Evolutionary conservation across 2,888 invertebrate genomes (phyloP), one percentile per base, ranked within the genome.

Genomic region (Leptopilina myrica): DNA sequence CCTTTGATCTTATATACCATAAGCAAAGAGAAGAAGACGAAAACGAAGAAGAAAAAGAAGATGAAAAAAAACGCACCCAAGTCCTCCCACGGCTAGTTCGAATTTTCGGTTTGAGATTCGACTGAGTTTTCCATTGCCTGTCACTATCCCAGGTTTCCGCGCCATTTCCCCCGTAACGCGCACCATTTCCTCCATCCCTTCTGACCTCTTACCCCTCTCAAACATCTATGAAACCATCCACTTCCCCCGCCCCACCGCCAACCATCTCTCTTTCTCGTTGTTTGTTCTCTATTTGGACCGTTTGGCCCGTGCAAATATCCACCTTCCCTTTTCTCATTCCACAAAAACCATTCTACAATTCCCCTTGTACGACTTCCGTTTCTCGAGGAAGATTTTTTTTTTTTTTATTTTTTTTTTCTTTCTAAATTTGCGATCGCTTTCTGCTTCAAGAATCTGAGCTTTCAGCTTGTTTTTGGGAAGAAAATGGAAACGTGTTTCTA

Each of bases 111-210:
- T 87, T 85, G 85, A 82, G 86, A 86, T 85, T 85, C 86, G 84
- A 83, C 84, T 66, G 73, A 53, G 49, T 49, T 49, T 76, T 85
- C 86, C 90, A 90, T 90, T 90, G 89, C 89, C 87, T 89, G 88
- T 90, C 90, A 89, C 91, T 91, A 91, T 92, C 91, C 91, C 89
- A 88, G 88, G 89, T 91, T 92, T 92, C 91, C 91, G 89, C 91
- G 90, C 91, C 91, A 92, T 92, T 92, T 92, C 91, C 87, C 43
- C 89, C 89, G 88, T 91, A 92, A 91, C 90, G 91, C 88, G 89
- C 91, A 87, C 92, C 91, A 92, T 92, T 92, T 92, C 91, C 91
- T 91, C 89, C 87, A 88, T 86, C 89, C 86, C 88, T 86, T 88
- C 86, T 86, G 81, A 87, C 86, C 86, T 83, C 82, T 82, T 77